These are phyloP conservation scores for Arion vulgaris DNA, from an alignment of 1,140 invertebrate species.

Conservation along the genomic window DNA sequence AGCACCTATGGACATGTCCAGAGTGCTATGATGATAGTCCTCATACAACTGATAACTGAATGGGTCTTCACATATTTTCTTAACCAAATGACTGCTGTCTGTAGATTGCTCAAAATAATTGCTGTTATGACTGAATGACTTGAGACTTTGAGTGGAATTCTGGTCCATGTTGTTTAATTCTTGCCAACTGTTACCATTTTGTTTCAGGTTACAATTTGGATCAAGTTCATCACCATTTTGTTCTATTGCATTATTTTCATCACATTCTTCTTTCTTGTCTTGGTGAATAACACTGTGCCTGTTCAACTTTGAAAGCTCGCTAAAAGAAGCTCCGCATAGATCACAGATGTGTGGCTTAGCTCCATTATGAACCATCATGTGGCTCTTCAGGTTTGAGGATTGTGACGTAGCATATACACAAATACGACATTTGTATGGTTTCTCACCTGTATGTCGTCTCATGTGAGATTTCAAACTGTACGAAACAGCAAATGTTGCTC, in stretches of 20 bases:
- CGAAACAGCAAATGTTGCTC: conserved; percentile 55
- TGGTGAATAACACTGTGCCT: conserved; percentile 19
- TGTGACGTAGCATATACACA: conserved; percentile 90
- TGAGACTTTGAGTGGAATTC: neutral
- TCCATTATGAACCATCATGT: conserved; percentile 92
- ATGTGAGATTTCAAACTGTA: conserved; percentile 38
- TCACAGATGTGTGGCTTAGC: conserved; percentile 94
- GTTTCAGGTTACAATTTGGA: neutral
- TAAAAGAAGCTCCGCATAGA: conserved; percentile 76
- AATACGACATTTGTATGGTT: conserved; percentile 83
- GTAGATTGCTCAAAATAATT: neutral
- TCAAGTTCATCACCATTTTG: neutral
- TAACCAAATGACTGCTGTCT: neutral
- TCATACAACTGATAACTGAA: too few relatives aligned
- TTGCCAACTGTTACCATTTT: neutral
- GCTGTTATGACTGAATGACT: neutral
- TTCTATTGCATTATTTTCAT: too few relatives aligned
- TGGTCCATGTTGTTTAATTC: neutral
- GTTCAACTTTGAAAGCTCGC: neutral
- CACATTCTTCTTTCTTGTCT: neutral
- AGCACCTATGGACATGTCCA: too few relatives aligned
- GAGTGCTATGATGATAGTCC: too few relatives aligned
- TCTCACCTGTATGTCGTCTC: conserved; percentile 41
- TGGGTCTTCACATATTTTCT: neutral
- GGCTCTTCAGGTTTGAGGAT: conserved; percentile 91